Conservation (phyloP, 1,140 invertebrate species). For the Drosophila auraria region DNA sequence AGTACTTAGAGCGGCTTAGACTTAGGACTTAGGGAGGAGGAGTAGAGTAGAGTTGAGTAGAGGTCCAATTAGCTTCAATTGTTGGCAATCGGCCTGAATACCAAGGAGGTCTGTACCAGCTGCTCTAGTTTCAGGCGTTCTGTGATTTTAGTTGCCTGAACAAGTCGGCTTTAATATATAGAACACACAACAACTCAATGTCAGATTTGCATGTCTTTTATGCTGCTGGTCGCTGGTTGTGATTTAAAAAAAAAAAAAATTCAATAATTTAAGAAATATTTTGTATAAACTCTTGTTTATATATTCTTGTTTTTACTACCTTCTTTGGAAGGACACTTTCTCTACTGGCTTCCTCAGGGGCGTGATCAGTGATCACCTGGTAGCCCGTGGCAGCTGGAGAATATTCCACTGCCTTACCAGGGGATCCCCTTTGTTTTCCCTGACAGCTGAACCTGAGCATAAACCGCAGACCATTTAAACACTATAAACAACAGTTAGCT, state of each 20-base stretch:
- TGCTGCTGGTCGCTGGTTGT: no score
- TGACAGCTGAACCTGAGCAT: conserved; percentile 57
- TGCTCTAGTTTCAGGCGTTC: conserved; percentile 32
- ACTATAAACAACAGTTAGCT: conserved; percentile 71
- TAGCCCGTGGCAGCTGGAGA: conserved; percentile 39
- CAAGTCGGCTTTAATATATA: conserved; percentile 15
- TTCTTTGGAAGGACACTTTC: neutral
- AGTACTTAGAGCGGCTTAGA: conserved; percentile 70
- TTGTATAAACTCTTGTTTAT: neutral
- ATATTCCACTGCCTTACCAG: conserved; percentile 27
- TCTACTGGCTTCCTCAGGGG: neutral
- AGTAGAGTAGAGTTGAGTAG: conserved; percentile 12
- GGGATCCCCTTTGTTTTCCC: conserved; percentile 18
- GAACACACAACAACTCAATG: neutral
- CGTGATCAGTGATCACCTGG: conserved; percentile 11
- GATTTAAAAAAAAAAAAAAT: neutral
- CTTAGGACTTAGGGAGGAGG: neutral
- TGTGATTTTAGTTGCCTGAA: conserved; percentile 7
- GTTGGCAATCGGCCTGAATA: conserved; percentile 56
- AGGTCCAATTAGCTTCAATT: conserved; percentile 75
- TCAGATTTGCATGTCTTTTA: conserved; percentile 2
- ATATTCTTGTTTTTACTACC: neutral
- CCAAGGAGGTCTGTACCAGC: conserved; percentile 38
- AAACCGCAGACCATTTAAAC: conserved; percentile 70
- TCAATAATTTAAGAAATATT: neutral